Evolutionary conservation across 2,797 vertebrate species (phyloP).

Genomic region (Coluber constrictor): DNA sequence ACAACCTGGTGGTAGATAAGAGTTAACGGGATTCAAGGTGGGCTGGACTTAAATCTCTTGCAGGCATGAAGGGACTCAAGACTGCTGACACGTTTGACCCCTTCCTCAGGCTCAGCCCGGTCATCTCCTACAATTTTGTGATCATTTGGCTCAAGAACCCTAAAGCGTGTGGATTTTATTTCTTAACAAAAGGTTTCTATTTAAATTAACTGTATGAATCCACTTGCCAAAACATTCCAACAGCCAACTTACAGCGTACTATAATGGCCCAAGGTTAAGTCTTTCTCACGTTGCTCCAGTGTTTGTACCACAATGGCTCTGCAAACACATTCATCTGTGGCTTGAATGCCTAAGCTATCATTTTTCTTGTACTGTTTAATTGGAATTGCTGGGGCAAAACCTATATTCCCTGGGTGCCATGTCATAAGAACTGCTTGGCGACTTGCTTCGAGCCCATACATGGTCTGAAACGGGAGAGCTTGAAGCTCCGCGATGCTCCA

Average conservation of each 20-base stretch:
- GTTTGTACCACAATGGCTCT: constrained; percentile 36
- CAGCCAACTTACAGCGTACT: not conserved
- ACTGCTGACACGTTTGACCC: not conserved
- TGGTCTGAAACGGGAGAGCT: constrained; percentile 3
- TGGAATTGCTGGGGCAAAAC: not conserved
- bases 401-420: no score
- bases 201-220: not conserved
- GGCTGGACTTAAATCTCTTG: not conserved
- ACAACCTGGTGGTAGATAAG: not conserved
- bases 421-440: not conserved
- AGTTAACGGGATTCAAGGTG: not conserved
- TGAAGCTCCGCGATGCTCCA: not conserved
- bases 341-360: not conserved
- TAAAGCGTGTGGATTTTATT: not conserved
- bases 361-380: no score
- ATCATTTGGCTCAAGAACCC: not conserved
- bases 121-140: not conserved
- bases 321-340: constrained; percentile 6
- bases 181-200: not conserved
- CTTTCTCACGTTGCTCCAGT: not conserved
- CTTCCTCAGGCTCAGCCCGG: not conserved
- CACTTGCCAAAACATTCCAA: not conserved
- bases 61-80: not conserved
- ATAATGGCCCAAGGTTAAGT: not conserved
- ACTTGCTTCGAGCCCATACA: not conserved